Evolutionary conservation across 2,113 vertebrate genomes (phyloP).

Genomic region (Platichthys flesus): DNA sequence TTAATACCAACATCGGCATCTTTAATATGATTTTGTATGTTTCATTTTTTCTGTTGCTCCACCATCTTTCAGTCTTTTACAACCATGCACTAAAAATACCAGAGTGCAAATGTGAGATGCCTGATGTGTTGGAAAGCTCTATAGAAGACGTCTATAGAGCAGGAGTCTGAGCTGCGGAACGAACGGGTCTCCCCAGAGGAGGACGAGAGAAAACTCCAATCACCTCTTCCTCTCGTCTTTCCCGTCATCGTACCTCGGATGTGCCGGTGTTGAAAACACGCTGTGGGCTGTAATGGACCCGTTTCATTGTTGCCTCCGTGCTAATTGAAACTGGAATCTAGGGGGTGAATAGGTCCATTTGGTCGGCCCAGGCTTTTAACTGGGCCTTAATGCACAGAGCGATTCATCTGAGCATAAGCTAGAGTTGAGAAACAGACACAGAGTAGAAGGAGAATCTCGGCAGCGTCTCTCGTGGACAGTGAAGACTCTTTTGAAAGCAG

Average conservation of each 20-base stretch:
- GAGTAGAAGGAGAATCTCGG: constrained; percentile 3
- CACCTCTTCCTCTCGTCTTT: constrained; percentile 37
- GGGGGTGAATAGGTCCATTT: constrained; percentile 54
- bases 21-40: too few relatives aligned
- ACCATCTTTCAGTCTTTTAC: constrained; percentile 5
- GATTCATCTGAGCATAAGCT: constrained; percentile 17
- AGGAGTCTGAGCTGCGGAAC: constrained; percentile 19
- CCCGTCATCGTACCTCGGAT: constrained; percentile 39
- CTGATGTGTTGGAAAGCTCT: constrained; percentile 41
- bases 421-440: constrained; percentile 3
- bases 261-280: constrained; percentile 33
- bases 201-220: constrained; percentile 38
- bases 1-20: too few relatives aligned
- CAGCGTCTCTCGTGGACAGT: constrained; percentile 1
- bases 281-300: constrained; percentile 50
- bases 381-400: constrained; percentile 36
- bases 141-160: constrained; percentile 25
- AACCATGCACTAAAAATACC: constrained; percentile 44
- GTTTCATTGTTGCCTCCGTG: constrained; percentile 8
- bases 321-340: constrained; percentile 61
- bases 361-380: constrained; percentile 57
- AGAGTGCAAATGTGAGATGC: constrained; percentile 43
- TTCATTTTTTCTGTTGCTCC: too few relatives aligned
- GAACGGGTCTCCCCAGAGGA: constrained; percentile 55
- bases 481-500: constrained; percentile 16